These are phyloP conservation scores for Polypterus bichir DNA, from an alignment of 2,113 vertebrate species.

Conservation along the genomic window DNA sequence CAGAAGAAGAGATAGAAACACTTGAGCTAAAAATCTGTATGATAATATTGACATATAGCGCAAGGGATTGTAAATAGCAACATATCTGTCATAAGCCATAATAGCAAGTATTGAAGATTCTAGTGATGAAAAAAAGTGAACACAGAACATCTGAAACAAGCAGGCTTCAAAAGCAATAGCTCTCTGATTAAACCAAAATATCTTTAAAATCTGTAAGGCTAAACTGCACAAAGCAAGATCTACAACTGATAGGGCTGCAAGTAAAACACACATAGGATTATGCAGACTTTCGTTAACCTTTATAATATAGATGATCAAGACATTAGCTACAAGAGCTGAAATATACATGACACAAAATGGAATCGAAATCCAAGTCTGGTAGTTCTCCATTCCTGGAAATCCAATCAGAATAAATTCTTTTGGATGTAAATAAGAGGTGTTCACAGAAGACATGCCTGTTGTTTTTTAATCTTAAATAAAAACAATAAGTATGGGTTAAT, in stretches of 20 bases:
- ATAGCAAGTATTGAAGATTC: slow-evolving; percentile 46
- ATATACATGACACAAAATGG: background rate
- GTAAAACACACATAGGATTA: background rate
- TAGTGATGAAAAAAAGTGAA: slow-evolving; percentile 37
- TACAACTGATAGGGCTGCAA: background rate
- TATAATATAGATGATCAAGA: background rate
- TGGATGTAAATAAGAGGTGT: background rate
- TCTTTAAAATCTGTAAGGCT: background rate
- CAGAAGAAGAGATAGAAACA: slow-evolving; percentile 26
- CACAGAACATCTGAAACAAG: slow-evolving; percentile 43
- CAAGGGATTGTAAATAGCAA: slow-evolving; percentile 40
- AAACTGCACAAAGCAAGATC: background rate
- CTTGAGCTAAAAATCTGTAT: slow-evolving; percentile 21
- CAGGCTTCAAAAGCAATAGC: slow-evolving; percentile 36
- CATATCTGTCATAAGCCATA: slow-evolving; percentile 44
- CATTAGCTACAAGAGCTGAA: background rate
- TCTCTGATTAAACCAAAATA: slow-evolving; percentile 34
- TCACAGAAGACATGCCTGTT: background rate
- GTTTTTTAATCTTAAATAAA: no score
- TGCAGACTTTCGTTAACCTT: background rate
- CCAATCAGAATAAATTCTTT: background rate
- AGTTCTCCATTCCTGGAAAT: background rate
- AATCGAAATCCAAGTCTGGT: background rate
- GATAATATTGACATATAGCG: slow-evolving; percentile 34
- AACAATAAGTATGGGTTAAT: no score